Base-by-base conservation (phyloP, 2,113 vertebrate genomes). In the Forbesichthys agassizii region DNA sequence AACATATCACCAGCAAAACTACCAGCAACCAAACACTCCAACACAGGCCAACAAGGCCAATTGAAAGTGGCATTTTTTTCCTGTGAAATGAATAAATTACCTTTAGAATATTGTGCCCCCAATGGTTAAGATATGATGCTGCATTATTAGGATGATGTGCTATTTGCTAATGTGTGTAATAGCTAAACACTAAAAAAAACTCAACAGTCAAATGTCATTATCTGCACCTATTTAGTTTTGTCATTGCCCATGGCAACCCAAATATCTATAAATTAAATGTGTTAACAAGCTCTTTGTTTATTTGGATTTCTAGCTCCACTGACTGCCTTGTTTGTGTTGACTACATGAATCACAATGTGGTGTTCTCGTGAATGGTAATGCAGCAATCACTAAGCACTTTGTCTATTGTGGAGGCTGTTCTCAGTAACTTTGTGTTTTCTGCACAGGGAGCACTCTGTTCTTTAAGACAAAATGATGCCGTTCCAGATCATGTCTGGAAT, bases 361-460 rank as follows among this genome's bases (percentile, higher is more conserved):
- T 33, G 56, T 58, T 3, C 10, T 33, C 10, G 20, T 58, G 18
- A 27, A 1, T 58, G 12, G 20, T 11, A 18, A 10, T 20, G 18
- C 13, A 6, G 42, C 27, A 27, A 27, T 27, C 27, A 27, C 27
- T 27, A 27, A 2, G 0, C 33, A 52, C 46, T n/a, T 11, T 27
- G 42, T 9, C 62, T 13, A 14, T 46, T 55, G 13, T 11, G 11
- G 33, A 54, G 48, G 11, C 49, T 16, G n/a, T 46, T 18, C 57
- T 16, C 52, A 16, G 13, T 53, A 11, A n/a, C 13, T 53, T 27
- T 2, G 27, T 27, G 7, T 13, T 14, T 11, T 42, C 36, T 42
- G 36, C 33, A 65, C 16, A 68, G 54, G 48, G 36, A 73, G 52
- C 55, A 59, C n/a, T 27, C 27, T 61, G 58, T 56, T 68, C 46